These are phyloP conservation scores for Colossoma macropomum DNA, from an alignment of 2,113 vertebrate genomes.

Conservation along the genomic window DNA sequence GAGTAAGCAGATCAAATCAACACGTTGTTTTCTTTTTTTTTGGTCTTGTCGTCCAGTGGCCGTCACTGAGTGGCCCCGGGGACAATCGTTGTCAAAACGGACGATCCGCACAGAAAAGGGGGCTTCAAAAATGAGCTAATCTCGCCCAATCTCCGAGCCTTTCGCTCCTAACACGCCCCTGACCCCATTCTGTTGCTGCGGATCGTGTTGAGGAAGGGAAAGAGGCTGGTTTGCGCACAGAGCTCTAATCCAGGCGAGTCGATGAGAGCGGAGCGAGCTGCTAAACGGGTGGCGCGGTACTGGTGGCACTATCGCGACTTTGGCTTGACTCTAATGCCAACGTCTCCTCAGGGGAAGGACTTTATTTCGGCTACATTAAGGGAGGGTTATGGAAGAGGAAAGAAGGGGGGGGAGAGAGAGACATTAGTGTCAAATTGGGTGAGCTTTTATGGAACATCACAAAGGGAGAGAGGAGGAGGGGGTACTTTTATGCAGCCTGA, in stretches of 20 bases:
- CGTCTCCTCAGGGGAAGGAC: constrained; percentile 49
- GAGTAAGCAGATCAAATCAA: constrained; percentile 60
- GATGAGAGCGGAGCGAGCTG: constrained; percentile 42
- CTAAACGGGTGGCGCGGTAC: constrained; percentile 55
- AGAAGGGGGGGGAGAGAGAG: background rate
- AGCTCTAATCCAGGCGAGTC: constrained; percentile 57
- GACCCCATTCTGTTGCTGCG: constrained; percentile 68
- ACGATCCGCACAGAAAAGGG: constrained; percentile 46
- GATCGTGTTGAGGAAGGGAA: constrained; percentile 50
- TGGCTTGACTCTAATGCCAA: constrained; percentile 55
- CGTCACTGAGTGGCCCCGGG: constrained; percentile 57
- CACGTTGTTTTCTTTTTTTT: constrained; percentile 45
- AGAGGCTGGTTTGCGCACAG: constrained; percentile 37
- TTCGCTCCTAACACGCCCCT: constrained; percentile 58
- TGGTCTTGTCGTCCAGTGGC: constrained; percentile 48
- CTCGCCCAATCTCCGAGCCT: constrained; percentile 56
- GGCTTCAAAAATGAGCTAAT: constrained; percentile 64
- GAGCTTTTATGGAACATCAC: constrained; percentile 41
- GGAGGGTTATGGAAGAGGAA: constrained; percentile 22
- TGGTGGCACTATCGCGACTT: constrained; percentile 52
- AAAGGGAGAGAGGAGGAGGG: constrained; percentile 11
- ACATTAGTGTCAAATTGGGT: constrained; percentile 36
- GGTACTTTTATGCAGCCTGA: constrained; percentile 27
- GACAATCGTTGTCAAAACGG: constrained; percentile 65
- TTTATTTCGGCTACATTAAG: constrained; percentile 47